A percentile compares a stretch with the other conserved stretches of the same genome.
phyloP scores from a whole-genome alignment of 1,140 invertebrate species.

The Lutraria rhynchaena region DNA sequence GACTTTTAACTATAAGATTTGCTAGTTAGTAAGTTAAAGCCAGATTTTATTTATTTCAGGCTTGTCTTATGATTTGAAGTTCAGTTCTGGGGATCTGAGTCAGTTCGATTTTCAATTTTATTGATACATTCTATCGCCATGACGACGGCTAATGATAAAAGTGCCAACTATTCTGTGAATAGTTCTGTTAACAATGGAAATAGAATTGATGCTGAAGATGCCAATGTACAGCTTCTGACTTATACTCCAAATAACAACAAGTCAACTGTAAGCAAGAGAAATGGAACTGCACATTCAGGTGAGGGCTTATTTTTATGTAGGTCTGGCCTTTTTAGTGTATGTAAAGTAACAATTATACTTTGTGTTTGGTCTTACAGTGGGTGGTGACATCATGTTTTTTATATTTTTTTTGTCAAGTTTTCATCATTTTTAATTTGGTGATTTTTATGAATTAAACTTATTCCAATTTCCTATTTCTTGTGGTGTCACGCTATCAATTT shows the following conservation, averaged over 20 bases:
- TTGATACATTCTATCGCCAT: too few species aligned
- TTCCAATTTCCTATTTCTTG: not conserved
- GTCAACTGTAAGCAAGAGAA: slow-evolving; percentile 7
- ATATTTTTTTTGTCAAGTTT: not conserved
- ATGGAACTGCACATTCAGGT: slow-evolving; percentile 26
- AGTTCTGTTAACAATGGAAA: slow-evolving; percentile 1
- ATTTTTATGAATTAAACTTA: not conserved
- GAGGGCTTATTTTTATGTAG: not conserved
- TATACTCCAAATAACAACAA: slow-evolving; percentile 16
- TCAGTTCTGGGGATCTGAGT: too few species aligned
- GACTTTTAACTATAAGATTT: too few species aligned
- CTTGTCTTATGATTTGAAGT: too few species aligned
- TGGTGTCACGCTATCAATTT: too few species aligned
- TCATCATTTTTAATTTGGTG: not conserved
- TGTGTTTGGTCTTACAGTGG: not conserved
- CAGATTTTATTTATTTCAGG: too few species aligned
- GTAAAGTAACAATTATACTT: not conserved
- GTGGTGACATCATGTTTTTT: not conserved
- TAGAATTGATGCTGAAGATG: not conserved
- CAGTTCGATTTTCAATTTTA: too few species aligned
- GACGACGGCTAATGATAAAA: not conserved
- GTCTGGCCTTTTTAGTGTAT: not conserved
- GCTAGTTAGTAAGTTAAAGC: too few species aligned
- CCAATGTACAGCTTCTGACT: not conserved
- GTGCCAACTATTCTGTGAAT: slow-evolving; percentile 22